A percentile compares a stretch with the other conserved stretches of the same genome.
phyloP scores from a whole-genome alignment of 2,797 vertebrate species.

The Sebastes kiyomatsui region DNA sequence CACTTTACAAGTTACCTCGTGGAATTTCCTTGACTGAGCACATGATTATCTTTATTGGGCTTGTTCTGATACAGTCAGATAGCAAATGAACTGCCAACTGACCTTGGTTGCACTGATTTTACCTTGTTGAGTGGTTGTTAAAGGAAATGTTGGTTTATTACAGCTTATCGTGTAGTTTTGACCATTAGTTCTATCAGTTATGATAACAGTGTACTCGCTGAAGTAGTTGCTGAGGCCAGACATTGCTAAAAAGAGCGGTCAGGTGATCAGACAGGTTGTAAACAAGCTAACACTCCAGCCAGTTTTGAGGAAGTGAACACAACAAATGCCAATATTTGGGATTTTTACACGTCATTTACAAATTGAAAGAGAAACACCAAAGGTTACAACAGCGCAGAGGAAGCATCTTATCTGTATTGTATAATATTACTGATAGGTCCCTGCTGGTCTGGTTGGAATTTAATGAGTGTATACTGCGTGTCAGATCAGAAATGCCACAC shows the following conservation, averaged over 20 bases:
- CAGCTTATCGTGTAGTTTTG: neutral
- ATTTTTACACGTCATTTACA: no score
- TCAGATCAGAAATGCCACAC: constrained; percentile 53
- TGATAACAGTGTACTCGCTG: neutral
- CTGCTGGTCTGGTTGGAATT: constrained; percentile 34
- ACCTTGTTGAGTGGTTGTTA: neutral
- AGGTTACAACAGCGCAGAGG: constrained; percentile 4
- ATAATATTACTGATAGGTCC: neutral
- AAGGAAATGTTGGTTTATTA: neutral
- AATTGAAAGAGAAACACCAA: neutral
- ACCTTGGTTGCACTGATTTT: constrained; percentile 33
- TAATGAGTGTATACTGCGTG: constrained; percentile 9
- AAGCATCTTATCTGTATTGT: constrained; percentile 43
- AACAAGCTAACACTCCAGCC: neutral
- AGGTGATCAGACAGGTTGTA: neutral
- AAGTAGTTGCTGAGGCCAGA: neutral
- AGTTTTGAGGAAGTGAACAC: no score
- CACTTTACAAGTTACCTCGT: neutral
- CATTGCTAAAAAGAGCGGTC: neutral
- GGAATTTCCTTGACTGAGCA: neutral
- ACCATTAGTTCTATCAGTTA: neutral
- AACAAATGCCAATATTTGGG: no score
- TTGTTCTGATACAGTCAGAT: constrained; percentile 32
- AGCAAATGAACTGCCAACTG: constrained; percentile 22
- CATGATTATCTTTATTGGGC: constrained; percentile 50